Conservation (phyloP, 2,113 vertebrate species). For the Excalfactoria chinensis region DNA sequence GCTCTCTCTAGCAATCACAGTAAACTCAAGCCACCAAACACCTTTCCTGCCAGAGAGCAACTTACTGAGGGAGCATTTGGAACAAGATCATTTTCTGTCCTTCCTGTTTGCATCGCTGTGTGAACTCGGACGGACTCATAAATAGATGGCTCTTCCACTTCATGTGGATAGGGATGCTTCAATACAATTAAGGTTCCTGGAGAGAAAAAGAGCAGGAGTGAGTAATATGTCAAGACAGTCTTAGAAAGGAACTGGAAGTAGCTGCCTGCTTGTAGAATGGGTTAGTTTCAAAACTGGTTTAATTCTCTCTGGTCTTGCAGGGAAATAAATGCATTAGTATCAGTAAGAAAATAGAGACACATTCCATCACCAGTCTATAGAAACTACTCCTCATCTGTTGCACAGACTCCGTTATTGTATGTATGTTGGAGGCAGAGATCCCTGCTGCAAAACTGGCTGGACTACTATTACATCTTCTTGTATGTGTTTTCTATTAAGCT, state of each 20-base stretch:
- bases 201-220: not conserved
- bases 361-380: not conserved
- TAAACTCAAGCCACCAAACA: not conserved
- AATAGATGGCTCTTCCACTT: slow-evolving; percentile 94
- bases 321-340: not conserved
- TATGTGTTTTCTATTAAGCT: not conserved
- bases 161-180: slow-evolving; percentile 88
- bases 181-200: slow-evolving; percentile 83
- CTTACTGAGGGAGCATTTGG: slow-evolving; percentile 90
- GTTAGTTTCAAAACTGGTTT: not conserved
- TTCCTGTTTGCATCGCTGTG: slow-evolving; percentile 92
- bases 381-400: not conserved
- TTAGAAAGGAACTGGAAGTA: not conserved
- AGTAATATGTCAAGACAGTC: not conserved
- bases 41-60: not conserved
- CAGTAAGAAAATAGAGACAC: not conserved
- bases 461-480: not conserved
- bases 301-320: not conserved
- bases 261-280: not conserved
- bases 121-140: slow-evolving; percentile 97
- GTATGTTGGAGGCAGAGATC: not conserved
- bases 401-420: not conserved
- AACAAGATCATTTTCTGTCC: slow-evolving; percentile 87
- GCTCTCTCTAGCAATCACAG: not conserved
- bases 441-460: not conserved